Evolutionary conservation across 2,113 vertebrate species (phyloP), one percentile per base, ranked within the genome.

Genomic region (Pseudorhombus dupliciocellatus): DNA sequence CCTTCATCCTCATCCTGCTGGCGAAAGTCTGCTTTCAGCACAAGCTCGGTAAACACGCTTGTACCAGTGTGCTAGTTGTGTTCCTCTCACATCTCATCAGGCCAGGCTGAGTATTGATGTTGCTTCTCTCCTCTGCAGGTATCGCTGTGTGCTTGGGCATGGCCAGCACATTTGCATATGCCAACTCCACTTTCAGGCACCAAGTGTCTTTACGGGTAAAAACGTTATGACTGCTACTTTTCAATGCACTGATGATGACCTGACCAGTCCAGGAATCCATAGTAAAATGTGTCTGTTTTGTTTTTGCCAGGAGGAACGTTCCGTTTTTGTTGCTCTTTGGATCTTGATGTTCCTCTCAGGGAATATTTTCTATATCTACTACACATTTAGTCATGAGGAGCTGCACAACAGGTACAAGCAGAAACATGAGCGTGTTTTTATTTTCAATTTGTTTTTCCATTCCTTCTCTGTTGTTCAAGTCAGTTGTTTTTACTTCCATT

Each of bases 1-100:
- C 97, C 7, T 99, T 99, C 88, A 97, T 99, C 85, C 90, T 98
- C 54, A 98, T 99, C 56, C 94, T 99, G 40, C 90, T 99, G 79
- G 95, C 95, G 64, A 99, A 99, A 93, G 93, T 98, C 74, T 99
- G 97, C 88, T 98, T 98, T 88, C 97, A 98, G 81, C 98, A 99
- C 79, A 98, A 98, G 73, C 94, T 99, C 1, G 97, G 98, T 99
- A 89, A 15, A 25, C 1, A 14, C 31, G 8, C n/a, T 31, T 26
- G 4, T 37, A 21, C 1, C 7, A 8, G 11, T 30, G 14, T 7
- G 34, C 14, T 44, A 16, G 55, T 2, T 1, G 12, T 31, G 15
- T 26, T 24, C 3, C 4, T 16, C 26, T 28, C 20, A 20, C 20
- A 59, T 12, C 22, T 18, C 10, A n/a, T 16, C 25, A 21, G 5